These are phyloP conservation scores for Stomorhina lunata DNA, from an alignment of 2,888 invertebrate genomes.

Conservation along the genomic window DNA sequence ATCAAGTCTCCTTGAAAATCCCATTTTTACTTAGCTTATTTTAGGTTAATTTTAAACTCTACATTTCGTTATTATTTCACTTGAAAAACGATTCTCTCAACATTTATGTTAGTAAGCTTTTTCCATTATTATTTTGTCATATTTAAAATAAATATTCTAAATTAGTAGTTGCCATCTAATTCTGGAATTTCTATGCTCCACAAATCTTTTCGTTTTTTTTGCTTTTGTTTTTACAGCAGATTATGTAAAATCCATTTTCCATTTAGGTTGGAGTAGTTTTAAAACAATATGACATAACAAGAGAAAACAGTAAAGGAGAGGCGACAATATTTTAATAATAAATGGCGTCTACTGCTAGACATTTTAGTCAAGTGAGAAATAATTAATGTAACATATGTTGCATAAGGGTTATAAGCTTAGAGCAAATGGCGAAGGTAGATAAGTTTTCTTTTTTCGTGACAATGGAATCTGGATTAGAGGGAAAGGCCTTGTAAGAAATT, in stretches of 20 bases:
- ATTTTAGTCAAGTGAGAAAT: slow-evolving; percentile 52
- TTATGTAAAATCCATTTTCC: neutral
- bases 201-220: slow-evolving; percentile 9
- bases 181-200: slow-evolving; percentile 21
- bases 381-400: slow-evolving; percentile 61
- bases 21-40: no score
- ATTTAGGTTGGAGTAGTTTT: neutral
- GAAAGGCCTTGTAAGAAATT: no score
- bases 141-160: neutral
- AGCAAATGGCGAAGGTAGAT: neutral
- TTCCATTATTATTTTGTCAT: neutral
- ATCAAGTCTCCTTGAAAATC: no score
- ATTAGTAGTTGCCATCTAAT: slow-evolving; percentile 4
- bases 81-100: no score
- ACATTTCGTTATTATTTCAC: no score
- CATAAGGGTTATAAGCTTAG: slow-evolving; percentile 20
- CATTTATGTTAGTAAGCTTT: neutral
- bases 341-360: slow-evolving; percentile 37
- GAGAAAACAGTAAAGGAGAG: neutral
- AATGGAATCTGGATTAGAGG: neutral
- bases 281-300: neutral
- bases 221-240: neutral
- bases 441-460: neutral
- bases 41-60: no score
- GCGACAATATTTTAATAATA: slow-evolving; percentile 34